Evolutionary conservation across 1,140 invertebrate species (phyloP).

Genomic region (Oedothorax gibbosus): DNA sequence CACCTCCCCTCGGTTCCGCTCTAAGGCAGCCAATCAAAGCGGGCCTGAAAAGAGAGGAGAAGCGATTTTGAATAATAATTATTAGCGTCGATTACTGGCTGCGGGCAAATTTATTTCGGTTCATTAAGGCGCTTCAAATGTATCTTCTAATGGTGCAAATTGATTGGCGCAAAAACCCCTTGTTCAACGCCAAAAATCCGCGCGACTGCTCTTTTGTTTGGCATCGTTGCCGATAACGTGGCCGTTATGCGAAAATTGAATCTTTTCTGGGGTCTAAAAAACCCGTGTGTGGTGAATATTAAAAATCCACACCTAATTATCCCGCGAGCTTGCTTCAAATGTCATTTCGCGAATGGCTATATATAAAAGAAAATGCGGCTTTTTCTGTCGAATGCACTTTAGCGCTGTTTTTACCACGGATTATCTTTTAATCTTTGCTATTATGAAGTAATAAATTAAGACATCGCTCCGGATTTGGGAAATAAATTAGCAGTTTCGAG

Average conservation of each 20-base stretch:
- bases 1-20: not conserved
- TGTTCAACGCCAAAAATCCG: conserved; percentile 42
- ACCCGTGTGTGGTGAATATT: not conserved
- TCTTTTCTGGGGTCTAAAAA: conserved; percentile 43
- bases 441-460: conserved; percentile 42
- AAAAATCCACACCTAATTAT: conserved; percentile 50
- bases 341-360: conserved; percentile 18
- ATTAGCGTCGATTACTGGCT: conserved; percentile 53
- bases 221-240: conserved; percentile 29
- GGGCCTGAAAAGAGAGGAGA: conserved; percentile 40
- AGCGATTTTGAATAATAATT: conserved; percentile 58
- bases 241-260: conserved; percentile 45
- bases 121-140: conserved; percentile 49
- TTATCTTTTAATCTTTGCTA: conserved; percentile 24
- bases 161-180: conserved; percentile 56
- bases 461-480: not conserved
- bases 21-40: conserved; percentile 51
- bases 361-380: conserved; percentile 33
- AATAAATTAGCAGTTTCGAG: too few species aligned
- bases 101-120: conserved; percentile 51
- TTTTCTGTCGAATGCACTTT: conserved; percentile 27
- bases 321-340: conserved; percentile 17
- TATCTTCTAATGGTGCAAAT: conserved; percentile 55
- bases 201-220: conserved; percentile 32
- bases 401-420: conserved; percentile 14